phyloP scores from a whole-genome alignment of 2,113 vertebrate species.

The Glaucidium brasilianum region DNA sequence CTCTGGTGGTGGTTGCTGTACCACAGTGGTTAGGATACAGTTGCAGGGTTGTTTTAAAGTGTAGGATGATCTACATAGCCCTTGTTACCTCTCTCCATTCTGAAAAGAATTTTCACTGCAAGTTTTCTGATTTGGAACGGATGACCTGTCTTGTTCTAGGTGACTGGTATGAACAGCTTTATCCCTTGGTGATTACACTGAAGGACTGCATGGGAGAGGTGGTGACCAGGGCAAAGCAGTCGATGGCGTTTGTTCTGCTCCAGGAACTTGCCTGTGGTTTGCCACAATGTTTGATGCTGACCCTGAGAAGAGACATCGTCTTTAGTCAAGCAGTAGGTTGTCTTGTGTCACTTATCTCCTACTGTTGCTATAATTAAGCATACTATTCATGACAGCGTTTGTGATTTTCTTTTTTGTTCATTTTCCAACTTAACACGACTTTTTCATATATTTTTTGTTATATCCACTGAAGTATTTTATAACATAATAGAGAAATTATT shows the following conservation, averaged over 20 bases:
- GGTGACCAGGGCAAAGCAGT: slow-evolving; percentile 86
- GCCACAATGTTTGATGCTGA: slow-evolving; percentile 88
- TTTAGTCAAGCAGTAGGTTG: slow-evolving; percentile 95
- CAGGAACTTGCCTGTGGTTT: slow-evolving; percentile 92
- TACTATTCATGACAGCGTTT: not conserved
- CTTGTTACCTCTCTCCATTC: not conserved
- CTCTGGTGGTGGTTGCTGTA: not conserved
- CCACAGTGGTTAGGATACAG: not conserved
- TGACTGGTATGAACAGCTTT: slow-evolving; percentile 90
- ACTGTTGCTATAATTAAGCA: not conserved
- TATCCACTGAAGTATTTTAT: not conserved
- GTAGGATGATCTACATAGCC: not conserved
- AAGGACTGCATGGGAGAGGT: slow-evolving; percentile 93
- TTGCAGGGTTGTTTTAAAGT: rapidly evolving
- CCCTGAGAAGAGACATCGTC: slow-evolving; percentile 90
- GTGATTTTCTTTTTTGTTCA: not conserved
- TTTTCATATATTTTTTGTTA: not conserved
- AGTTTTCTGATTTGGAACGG: not conserved
- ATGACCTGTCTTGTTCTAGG: slow-evolving; percentile 66
- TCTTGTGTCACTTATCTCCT: not conserved
- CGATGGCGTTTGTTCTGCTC: slow-evolving; percentile 93
- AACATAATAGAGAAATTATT: not conserved
- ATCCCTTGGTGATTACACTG: slow-evolving; percentile 83
- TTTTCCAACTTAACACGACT: not conserved
- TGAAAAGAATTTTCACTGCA: not conserved